Evolutionary conservation across 1,140 invertebrate species (phyloP), one percentile per base, ranked within the genome.

Genomic region (Halotydeus destructor): DNA sequence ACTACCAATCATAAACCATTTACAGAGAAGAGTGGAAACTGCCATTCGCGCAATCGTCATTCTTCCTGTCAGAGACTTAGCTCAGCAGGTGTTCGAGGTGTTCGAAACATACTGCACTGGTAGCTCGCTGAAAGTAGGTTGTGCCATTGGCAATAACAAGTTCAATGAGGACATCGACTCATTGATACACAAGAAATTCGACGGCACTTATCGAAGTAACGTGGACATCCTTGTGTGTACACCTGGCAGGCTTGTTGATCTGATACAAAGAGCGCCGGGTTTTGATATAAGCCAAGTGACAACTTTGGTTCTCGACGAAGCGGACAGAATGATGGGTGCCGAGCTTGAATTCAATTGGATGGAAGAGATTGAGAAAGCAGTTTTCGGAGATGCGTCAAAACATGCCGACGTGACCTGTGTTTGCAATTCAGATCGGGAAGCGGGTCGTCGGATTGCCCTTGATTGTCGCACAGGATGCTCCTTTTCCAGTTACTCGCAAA

Each of bases 151-250:
- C 22, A 69, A 74, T 34, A 69, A 68, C 45, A 63, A 72, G 1
- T 72, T 89, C 47, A 58, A 69, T 44, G 65, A 70, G 39, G 84
- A 93, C 58, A 78, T 85, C 55, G 65, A 67, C 48, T 65, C 68
- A 54, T 60, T 91, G 45, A 63, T 83, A 24, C 67, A 65, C 55
- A 67, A 71, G 54, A 73, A 75, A 12, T 27, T 41, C 23, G 44
- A 48, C 24, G 44, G 26, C 9, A 21, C 18, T n/a, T 49, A 46
- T 27, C 46, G 52, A 23, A 51, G 50, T 38, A 35, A 56, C 14
- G 72, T 74, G 12, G 86, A 98, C 58, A 84, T 98, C 50, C 62
- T 97, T 25, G 72, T 98, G 0, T 80, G 83, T 19, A 97, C 91
- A 24, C 83, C 86, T 32, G 88, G 88, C 24, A 69, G 86, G 48